Percentiles rank a stretch among this genome's conserved stretches.
Evolutionary conservation across 2,888 invertebrate genomes (phyloP).

Genomic region (Argyra leucocephala): DNA sequence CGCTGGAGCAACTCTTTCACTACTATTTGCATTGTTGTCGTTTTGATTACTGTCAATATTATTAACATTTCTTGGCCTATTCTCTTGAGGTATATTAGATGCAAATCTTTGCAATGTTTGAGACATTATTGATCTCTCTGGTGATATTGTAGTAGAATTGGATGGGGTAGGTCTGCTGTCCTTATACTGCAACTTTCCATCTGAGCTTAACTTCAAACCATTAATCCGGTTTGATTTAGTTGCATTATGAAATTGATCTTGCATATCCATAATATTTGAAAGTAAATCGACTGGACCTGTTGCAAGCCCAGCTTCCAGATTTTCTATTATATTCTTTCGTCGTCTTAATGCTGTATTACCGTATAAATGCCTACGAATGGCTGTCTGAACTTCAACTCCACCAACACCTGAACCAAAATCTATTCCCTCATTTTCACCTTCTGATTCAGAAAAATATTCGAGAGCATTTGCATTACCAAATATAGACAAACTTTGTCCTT

Average conservation of each 20-base stretch:
- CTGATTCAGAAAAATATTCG: constrained; percentile 56
- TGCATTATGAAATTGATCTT: constrained; percentile 60
- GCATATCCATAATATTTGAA: constrained; percentile 59
- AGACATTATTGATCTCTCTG: neutral
- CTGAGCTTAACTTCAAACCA: constrained; percentile 43
- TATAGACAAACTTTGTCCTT: constrained; percentile 47
- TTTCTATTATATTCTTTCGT: constrained; percentile 16
- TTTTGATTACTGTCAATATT: constrained; percentile 11
- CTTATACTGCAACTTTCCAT: constrained; percentile 42
- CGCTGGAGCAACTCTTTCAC: constrained; percentile 17
- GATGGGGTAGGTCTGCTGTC: constrained; percentile 17
- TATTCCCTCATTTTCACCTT: constrained; percentile 30
- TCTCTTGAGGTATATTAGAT: constrained; percentile 1
- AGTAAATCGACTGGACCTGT: constrained; percentile 52
- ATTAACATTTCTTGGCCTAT: constrained; percentile 11
- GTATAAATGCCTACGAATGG: constrained; percentile 30
- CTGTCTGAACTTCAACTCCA: constrained; percentile 41
- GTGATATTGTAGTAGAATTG: constrained; percentile 11
- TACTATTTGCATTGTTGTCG: neutral
- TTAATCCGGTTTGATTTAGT: constrained; percentile 49
- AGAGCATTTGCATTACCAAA: constrained; percentile 60
- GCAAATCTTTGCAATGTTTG: too few species aligned
- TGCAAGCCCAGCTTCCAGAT: constrained; percentile 17
- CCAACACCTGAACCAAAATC: constrained; percentile 40
- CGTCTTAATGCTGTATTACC: constrained; percentile 13